phyloP scores from a whole-genome alignment of 2,797 vertebrate genomes.

The Momotus momota region DNA sequence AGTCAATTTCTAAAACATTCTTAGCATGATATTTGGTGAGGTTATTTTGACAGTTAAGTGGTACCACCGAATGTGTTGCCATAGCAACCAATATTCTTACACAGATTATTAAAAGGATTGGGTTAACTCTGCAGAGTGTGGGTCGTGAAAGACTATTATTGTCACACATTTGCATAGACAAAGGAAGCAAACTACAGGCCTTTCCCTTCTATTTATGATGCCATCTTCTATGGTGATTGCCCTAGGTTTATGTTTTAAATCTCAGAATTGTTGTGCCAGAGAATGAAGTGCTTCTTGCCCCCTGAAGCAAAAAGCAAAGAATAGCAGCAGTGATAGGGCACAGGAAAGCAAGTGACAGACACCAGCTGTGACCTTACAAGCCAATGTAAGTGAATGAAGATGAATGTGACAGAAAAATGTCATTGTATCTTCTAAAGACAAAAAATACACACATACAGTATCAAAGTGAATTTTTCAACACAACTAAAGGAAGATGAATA shows the following conservation, averaged over 20 bases:
- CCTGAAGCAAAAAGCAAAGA: conserved; percentile 36
- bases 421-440: background rate
- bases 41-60: conserved; percentile 58
- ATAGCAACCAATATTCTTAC: conserved; percentile 53
- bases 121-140: conserved; percentile 28
- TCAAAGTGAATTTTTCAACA: background rate
- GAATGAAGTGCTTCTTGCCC: conserved; percentile 19
- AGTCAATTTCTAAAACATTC: conserved; percentile 24
- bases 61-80: conserved; percentile 24
- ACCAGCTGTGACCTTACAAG: background rate
- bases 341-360: background rate
- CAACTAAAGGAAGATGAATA: background rate
- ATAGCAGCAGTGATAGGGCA: background rate
- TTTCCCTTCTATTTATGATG: background rate
- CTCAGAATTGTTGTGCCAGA: background rate
- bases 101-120: conserved; percentile 36
- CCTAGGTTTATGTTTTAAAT: background rate
- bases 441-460: background rate
- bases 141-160: conserved; percentile 10
- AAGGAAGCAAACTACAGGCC: background rate
- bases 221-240: background rate
- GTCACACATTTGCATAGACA: background rate
- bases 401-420: background rate
- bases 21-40: conserved; percentile 31
- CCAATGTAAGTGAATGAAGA: background rate